Base-by-base conservation (phyloP, 2,888 invertebrate species). In the Caenorhabditis plicata region DNA sequence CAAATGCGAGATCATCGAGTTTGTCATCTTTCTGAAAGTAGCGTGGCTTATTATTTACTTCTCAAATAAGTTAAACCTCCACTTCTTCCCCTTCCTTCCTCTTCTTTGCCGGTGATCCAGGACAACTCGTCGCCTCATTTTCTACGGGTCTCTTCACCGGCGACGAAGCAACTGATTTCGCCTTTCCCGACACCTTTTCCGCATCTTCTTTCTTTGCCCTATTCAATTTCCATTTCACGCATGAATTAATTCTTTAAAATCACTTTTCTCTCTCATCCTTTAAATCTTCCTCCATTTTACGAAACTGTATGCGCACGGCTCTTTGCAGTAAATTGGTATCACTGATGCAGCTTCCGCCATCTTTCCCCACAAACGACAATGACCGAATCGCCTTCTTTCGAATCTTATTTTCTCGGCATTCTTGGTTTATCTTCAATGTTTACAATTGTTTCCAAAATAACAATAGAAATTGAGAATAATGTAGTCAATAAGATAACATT, bases 321-420 rank as follows among this genome's bases (percentile, higher is more conserved):
- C 56, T 27, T n/a, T 56, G 56, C 50, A 56, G 46, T 23, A 51
- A 42, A 46, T 56, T 56, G n/a, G 32, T 33, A 32, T 56, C 56
- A 27, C 51, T 56, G 9, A 56, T 50, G 47, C 56, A 51, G 9
- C 50, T 56, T 27, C 56, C 56, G 4, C 58, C 52, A 17, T 58
- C 58, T 40, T 48, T 58, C 15, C 50, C 54, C 4, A 45, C 54
- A 26, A 60, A 53, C 9, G 54, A 47, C 11, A 53, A 20, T 3
- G 39, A 26, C 7, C 60, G 49, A 7, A 55, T 47, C 1, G 61
- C 61, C 27, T 53, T 60, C 19, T 27, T 11, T 20, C 53, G 38
- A 4, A 32, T 20, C 9, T 48, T 52, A 11, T 43, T 43, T 9
- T 47, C 41, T 19, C 44, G 43, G 13, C 8, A 4, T 25, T 15